Evolutionary conservation across 2,113 vertebrate genomes (phyloP).

Genomic region (Anguilla japonica): DNA sequence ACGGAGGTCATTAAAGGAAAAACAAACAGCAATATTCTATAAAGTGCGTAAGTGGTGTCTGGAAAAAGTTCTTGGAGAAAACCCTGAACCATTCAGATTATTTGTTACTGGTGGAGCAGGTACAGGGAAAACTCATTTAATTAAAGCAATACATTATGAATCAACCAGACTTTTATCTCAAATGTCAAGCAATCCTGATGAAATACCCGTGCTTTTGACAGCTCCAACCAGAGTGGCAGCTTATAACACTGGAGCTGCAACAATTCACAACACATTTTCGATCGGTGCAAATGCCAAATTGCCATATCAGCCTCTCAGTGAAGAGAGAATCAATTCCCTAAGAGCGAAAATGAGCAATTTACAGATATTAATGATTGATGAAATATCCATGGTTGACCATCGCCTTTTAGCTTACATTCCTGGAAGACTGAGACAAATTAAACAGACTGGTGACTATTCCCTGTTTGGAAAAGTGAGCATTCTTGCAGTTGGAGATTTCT

Average conservation of each 20-base stretch:
- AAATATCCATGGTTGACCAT: slow-evolving; percentile 38
- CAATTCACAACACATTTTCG: slow-evolving; percentile 18
- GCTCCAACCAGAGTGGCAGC: neutral
- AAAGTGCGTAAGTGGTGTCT: slow-evolving; percentile 24
- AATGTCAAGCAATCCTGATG: too few relatives aligned
- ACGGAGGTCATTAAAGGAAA: slow-evolving; percentile 22
- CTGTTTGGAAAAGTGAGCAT: neutral
- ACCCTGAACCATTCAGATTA: slow-evolving; percentile 18
- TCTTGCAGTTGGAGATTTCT: slow-evolving; percentile 34
- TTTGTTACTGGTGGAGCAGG: slow-evolving; percentile 25
- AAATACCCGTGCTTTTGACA: too few relatives aligned
- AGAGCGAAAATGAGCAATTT: slow-evolving; percentile 8
- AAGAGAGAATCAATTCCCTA: slow-evolving; percentile 22
- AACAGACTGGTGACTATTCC: slow-evolving; percentile 16
- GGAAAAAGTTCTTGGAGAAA: slow-evolving; percentile 10
- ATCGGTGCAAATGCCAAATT: neutral
- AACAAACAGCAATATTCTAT: slow-evolving; percentile 21
- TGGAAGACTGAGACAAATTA: slow-evolving; percentile 33
- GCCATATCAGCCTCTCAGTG: neutral
- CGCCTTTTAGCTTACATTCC: slow-evolving; percentile 36
- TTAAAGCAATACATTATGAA: slow-evolving; percentile 2
- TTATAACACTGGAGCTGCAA: slow-evolving; percentile 20
- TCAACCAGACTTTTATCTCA: too few relatives aligned
- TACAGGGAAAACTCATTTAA: slow-evolving; percentile 9
- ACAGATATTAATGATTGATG: slow-evolving; percentile 20